Evolutionary conservation across 2,888 invertebrate species (phyloP), one percentile per base, ranked within the genome.

Genomic region (Xanthorhoe spadicearia): DNA sequence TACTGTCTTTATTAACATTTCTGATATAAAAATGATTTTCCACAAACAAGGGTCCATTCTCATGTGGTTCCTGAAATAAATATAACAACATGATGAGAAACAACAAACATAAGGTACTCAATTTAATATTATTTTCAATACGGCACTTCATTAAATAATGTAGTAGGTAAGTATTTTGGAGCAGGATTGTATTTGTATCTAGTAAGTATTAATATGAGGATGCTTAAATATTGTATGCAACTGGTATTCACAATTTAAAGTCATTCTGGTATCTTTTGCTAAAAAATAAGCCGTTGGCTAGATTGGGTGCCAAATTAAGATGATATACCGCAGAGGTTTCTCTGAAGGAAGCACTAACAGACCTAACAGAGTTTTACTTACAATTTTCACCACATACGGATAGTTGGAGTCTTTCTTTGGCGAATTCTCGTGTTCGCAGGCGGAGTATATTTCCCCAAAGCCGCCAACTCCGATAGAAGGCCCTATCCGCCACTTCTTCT

Each of bases 361-460:
- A 23, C 1, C 2, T 49, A 53, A 35, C 23, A 23, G 4, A 10
- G 17, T 49, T 46, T 28, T 38, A 63, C 96, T 94, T 91, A 97
- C 97, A 80, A 97, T 96, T 95, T 97, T 97, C 1, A 97, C 92
- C 15, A 96, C 97, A 80, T 94, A 96, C 5, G 95, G 94, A 85
- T 95, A 96, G 67, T 79, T 84, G 0, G 94, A 92, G 0, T 88
- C 84, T 66, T 89, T 89, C 66, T 94, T 94, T 1, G 93, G 85
- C 0, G 93, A 87, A 38, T 93, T 92, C 8, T 94, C 94, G 19
- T 89, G 88, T 62, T 94, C 94, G 86, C 95, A 95, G 50, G 97
- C 98, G 0, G 96, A 95, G 86, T 99, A 99, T 77, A 99, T 98
- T 85, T 98, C 97, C 0, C 99, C 99, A 85, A 99, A 99, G 10